Evolutionary conservation across 2,888 invertebrate species (phyloP).

Genomic region (Melipona bicolor): DNA sequence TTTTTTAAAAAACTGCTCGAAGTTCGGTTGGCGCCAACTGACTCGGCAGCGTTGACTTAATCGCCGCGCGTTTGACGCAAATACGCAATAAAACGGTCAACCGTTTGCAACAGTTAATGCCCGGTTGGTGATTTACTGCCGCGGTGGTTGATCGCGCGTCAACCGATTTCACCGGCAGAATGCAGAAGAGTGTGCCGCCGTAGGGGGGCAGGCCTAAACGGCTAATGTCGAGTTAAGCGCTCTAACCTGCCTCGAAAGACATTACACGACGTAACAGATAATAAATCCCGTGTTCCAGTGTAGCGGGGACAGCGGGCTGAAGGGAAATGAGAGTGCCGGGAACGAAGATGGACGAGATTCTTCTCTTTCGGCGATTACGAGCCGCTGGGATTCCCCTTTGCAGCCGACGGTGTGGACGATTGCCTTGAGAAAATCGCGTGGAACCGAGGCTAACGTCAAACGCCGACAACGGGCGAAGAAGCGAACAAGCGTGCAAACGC

Average conservation of each 20-base stretch:
- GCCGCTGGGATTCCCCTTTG: not conserved
- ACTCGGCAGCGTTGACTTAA: slow-evolving; percentile 23
- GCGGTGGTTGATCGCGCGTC: slow-evolving; percentile 46
- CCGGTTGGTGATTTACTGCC: slow-evolving; percentile 45
- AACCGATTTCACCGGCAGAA: slow-evolving; percentile 52
- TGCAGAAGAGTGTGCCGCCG: slow-evolving; percentile 38
- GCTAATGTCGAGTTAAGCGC: slow-evolving; percentile 73
- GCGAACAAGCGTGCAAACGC: not conserved
- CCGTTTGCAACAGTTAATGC: slow-evolving; percentile 42
- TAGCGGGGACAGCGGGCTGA: slow-evolving; percentile 46
- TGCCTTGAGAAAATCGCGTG: not conserved
- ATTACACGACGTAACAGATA: slow-evolving; percentile 72
- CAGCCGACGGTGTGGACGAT: not conserved
- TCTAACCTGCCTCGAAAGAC: slow-evolving; percentile 79
- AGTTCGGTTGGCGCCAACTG: not conserved
- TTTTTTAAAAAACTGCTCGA: not conserved
- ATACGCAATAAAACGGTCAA: slow-evolving; percentile 35
- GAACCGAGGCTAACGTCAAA: not conserved
- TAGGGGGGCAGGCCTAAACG: slow-evolving; percentile 42
- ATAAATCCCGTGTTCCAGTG: slow-evolving; percentile 69
- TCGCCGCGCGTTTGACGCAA: slow-evolving; percentile 32
- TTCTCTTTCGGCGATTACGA: slow-evolving; percentile 42
- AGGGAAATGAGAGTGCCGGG: slow-evolving; percentile 52
- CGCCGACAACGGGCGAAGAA: not conserved
- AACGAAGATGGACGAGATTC: slow-evolving; percentile 44